Evolutionary conservation across 2,113 vertebrate genomes (phyloP).

Genomic region (Noturus placidus): DNA sequence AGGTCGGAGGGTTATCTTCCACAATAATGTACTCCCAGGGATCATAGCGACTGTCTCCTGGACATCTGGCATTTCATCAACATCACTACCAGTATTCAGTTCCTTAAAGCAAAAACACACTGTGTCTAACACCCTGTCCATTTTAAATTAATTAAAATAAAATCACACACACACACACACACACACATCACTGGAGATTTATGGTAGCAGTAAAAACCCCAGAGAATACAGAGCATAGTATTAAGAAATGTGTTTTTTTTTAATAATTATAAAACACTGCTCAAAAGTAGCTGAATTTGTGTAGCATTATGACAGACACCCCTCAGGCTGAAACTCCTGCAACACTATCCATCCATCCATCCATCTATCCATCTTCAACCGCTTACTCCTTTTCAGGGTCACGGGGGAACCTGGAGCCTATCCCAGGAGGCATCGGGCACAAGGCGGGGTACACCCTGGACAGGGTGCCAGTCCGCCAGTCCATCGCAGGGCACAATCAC

Average conservation of each 20-base stretch:
- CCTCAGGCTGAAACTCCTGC: neutral
- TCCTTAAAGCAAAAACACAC: slow-evolving; percentile 64
- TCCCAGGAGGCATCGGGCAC: no score
- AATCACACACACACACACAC: no score
- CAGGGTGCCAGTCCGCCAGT: no score
- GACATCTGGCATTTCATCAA: slow-evolving; percentile 83
- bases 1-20: slow-evolving; percentile 87
- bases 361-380: no score
- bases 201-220: neutral
- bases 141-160: neutral
- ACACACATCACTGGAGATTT: slow-evolving; percentile 6
- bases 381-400: no score
- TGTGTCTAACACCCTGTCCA: neutral
- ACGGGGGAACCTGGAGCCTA: no score
- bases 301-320: neutral
- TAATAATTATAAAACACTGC: neutral
- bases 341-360: no score
- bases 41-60: slow-evolving; percentile 90
- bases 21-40: slow-evolving; percentile 92
- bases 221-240: neutral
- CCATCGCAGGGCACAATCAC: no score
- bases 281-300: neutral
- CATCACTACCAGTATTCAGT: slow-evolving; percentile 69
- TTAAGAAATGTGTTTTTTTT: neutral
- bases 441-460: no score